phyloP scores from a whole-genome alignment of 2,888 invertebrate genomes.

The Hyles lineata region DNA sequence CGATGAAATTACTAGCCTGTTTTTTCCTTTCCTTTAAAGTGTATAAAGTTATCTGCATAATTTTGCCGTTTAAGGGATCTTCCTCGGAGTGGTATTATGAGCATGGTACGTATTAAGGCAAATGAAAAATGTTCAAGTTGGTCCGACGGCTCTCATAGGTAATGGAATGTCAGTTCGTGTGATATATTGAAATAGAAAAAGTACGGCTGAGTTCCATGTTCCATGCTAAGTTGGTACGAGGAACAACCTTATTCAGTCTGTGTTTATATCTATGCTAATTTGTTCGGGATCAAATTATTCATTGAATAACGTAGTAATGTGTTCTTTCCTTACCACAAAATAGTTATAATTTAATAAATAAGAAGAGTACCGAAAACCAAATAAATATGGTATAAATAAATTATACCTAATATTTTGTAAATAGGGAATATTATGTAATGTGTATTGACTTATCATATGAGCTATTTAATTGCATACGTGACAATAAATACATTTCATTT shows the following conservation, averaged over 20 bases:
- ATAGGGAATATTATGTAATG: too few relatives aligned
- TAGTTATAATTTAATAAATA: too few relatives aligned
- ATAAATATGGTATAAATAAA: too few relatives aligned
- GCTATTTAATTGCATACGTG: too few relatives aligned
- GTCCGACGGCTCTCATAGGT: background rate
- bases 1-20: background rate
- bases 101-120: background rate
- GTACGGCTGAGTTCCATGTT: background rate
- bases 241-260: background rate
- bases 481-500: too few relatives aligned
- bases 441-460: too few relatives aligned
- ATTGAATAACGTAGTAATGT: too few relatives aligned
- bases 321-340: too few relatives aligned
- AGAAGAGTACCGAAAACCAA: too few relatives aligned
- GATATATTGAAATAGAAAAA: constrained; percentile 6
- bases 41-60: constrained; percentile 3
- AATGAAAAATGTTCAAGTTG: background rate
- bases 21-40: background rate
- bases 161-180: background rate
- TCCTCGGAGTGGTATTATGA: background rate
- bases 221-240: background rate
- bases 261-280: background rate
- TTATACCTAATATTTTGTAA: too few relatives aligned
- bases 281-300: background rate
- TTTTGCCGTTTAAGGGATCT: background rate